Evolutionary conservation across 2,797 vertebrate species (phyloP).

Genomic region (Lepilemur ruficaudatus): DNA sequence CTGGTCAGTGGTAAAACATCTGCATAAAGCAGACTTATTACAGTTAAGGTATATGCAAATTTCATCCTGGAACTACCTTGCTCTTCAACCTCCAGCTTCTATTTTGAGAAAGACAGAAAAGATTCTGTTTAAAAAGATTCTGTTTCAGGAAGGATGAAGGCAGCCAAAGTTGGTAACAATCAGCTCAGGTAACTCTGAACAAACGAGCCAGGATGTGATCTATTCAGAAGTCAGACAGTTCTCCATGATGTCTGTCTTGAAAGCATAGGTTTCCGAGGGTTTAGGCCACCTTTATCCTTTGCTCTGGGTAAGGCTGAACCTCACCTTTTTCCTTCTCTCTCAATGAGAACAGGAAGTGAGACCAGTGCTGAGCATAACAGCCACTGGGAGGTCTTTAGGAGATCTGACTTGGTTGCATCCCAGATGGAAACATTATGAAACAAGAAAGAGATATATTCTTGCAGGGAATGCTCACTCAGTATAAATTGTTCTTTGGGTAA

Average conservation of each 20-base stretch:
- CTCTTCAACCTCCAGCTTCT: constrained; percentile 18
- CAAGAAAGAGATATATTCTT: background rate
- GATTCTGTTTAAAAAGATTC: constrained; percentile 6
- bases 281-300: background rate
- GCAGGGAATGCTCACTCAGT: background rate
- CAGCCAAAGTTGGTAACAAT: background rate
- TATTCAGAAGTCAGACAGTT: background rate
- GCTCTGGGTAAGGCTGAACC: background rate
- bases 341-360: background rate
- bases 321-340: background rate
- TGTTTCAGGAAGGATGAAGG: background rate
- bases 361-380: background rate
- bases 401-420: background rate
- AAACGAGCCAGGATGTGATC: background rate
- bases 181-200: background rate
- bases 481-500: background rate
- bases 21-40: background rate
- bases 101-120: background rate
- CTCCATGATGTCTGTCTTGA: background rate
- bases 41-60: background rate
- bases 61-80: background rate
- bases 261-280: background rate
- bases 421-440: background rate
- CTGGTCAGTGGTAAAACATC: background rate
- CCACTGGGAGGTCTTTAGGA: background rate